Percentiles rank a stretch among this genome's conserved stretches.
These are phyloP conservation scores for Pogonomyrmex barbatus DNA, from an alignment of 1,140 invertebrate species.

Conservation along the genomic window DNA sequence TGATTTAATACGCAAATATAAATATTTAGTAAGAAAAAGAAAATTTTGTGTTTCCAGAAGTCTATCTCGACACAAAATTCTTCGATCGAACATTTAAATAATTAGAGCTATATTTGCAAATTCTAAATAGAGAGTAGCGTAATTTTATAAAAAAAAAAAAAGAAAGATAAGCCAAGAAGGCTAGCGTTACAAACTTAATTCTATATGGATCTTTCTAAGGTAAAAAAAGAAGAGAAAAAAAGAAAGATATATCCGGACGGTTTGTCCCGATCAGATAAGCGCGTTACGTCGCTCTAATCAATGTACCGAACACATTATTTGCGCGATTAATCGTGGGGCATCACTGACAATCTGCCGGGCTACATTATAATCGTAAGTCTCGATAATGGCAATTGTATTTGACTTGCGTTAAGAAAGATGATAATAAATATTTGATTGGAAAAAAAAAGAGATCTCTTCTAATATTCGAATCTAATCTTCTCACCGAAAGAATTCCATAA, in stretches of 20 bases:
- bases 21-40: conserved; percentile 83
- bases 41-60: conserved; percentile 61
- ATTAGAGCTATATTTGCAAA: conserved; percentile 61
- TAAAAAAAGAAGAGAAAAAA: conserved; percentile 17
- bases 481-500: neutral
- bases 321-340: conserved; percentile 23
- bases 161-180: conserved; percentile 38
- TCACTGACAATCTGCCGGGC: conserved; percentile 48
- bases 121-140: conserved; percentile 58
- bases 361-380: conserved; percentile 51
- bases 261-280: conserved; percentile 32
- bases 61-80: conserved; percentile 36
- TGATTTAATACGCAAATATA: conserved; percentile 83
- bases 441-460: conserved; percentile 2
- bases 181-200: conserved; percentile 39
- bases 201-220: conserved; percentile 32
- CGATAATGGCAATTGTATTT: conserved; percentile 36
- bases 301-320: conserved; percentile 28
- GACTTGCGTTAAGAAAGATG: conserved; percentile 29
- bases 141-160: conserved; percentile 54
- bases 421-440: conserved; percentile 58
- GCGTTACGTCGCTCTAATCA: conserved; percentile 59
- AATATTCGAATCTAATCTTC: neutral
- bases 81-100: conserved; percentile 50
- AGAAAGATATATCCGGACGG: conserved; percentile 12